Base-by-base conservation (phyloP, 2,888 invertebrate species). In the Plemyria rubiginata region DNA sequence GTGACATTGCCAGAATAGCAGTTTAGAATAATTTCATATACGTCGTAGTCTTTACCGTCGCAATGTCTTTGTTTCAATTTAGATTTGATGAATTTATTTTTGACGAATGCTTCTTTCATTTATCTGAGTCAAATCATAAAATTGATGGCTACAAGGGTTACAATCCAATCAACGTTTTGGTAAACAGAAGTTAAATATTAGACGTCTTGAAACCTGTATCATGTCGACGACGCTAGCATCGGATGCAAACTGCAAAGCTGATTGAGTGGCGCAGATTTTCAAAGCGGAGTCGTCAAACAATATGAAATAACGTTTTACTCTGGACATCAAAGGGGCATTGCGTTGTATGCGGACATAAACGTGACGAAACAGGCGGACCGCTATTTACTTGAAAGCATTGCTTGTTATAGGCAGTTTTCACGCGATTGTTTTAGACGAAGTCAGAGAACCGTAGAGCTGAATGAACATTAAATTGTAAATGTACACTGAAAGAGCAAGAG, bases 311-410 rank as follows among this genome's bases (percentile, higher is more conserved):
- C 63, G 43, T 59, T 66, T 59, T 45, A 13, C 58, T 41, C 64
- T 60, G 53, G 53, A 68, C 60, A 63, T 81, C 78, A 78, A 83
- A 82, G 80, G 79, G 82, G 80, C 81, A 81, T 88, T 80, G 73
- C 78, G 77, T 80, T 80, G 75, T 70, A 77, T 74, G 72, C 67
- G 73, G 70, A 78, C 77, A 74, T 84, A 79, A 86, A 81, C 72
- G 72, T 71, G 76, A 81, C 87, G 86, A 88, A 88, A 85, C 72
- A 82, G 85, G 85, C 86, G 84, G 89, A 50, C 32, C 50, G 74
- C 76, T 76, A 77, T 84, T 81, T 77, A 71, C 62, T 72, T 72
- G 66, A 71, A 73, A 75, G 75, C 67, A 62, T 70, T 63, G 70
- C 67, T 70, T 58, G 72, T 77, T 72, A 77, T 75, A 70, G 71